A percentile compares a stretch with the other conserved stretches of the same genome.
These are phyloP conservation scores for Sylvia borin DNA, from an alignment of 2,797 vertebrate species.

Conservation along the genomic window DNA sequence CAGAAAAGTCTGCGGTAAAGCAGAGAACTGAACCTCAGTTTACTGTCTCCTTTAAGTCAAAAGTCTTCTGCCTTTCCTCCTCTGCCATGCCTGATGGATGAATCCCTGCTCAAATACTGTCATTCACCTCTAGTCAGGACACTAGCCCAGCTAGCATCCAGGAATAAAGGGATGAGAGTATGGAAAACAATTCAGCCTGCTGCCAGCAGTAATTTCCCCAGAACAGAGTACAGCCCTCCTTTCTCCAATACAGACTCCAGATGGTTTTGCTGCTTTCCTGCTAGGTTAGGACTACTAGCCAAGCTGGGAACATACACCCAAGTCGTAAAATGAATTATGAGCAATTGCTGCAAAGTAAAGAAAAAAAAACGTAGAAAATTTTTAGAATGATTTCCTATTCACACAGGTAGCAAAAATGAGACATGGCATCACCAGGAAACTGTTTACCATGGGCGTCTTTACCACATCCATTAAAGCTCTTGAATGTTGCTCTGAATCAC, in stretches of 20 bases:
- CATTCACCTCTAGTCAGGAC: background rate
- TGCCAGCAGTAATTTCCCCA: background rate
- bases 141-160: background rate
- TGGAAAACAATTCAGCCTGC: background rate
- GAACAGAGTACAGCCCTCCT: background rate
- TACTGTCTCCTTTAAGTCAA: background rate
- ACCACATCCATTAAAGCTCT: background rate
- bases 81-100: background rate
- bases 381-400: background rate
- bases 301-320: background rate
- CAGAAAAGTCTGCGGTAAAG: background rate
- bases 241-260: background rate
- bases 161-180: background rate
- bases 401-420: background rate
- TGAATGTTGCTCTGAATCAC: background rate
- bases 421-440: background rate
- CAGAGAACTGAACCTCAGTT: background rate
- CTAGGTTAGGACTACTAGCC: background rate
- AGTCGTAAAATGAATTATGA: background rate
- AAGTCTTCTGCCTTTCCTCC: background rate
- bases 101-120: background rate
- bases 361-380: background rate
- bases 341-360: background rate
- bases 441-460: background rate
- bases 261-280: background rate